Evolutionary conservation across 2,888 invertebrate genomes (phyloP).

Genomic region (Merodon equestris): DNA sequence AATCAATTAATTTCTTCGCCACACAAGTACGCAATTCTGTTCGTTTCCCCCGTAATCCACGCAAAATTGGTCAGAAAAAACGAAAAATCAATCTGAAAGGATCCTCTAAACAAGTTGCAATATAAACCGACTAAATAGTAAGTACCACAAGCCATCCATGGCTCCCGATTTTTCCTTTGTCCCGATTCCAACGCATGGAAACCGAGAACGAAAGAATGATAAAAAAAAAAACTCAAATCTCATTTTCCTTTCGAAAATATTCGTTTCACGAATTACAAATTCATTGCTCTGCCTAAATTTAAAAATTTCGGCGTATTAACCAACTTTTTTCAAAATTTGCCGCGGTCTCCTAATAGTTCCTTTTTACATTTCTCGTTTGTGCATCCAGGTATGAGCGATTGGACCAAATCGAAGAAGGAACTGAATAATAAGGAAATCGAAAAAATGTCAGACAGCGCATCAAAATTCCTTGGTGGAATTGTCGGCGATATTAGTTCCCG

Average conservation of each 20-base stretch:
- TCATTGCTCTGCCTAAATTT: conserved; percentile 16
- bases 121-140: conserved; percentile 17
- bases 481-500: conserved; percentile 90
- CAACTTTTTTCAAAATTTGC: background rate
- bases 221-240: conserved; percentile 7
- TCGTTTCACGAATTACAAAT: background rate
- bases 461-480: conserved; percentile 86
- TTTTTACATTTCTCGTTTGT: background rate
- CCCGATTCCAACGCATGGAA: conserved; percentile 4
- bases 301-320: background rate
- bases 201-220: too few relatives aligned
- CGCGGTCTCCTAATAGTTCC: background rate
- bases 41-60: too few relatives aligned
- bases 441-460: conserved; percentile 84
- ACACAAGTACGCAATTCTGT: conserved; percentile 30
- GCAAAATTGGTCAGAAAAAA: background rate
- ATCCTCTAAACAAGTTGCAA: background rate
- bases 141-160: background rate
- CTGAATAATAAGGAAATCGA: conserved; percentile 80
- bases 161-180: conserved; percentile 3
- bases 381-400: conserved; percentile 69
- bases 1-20: conserved; percentile 38
- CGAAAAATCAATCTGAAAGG: background rate
- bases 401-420: conserved; percentile 70
- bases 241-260: conserved; percentile 13